Evolutionary conservation across 2,888 invertebrate genomes (phyloP), one percentile per base, ranked within the genome.

Genomic region (Penaeus monodon): DNA sequence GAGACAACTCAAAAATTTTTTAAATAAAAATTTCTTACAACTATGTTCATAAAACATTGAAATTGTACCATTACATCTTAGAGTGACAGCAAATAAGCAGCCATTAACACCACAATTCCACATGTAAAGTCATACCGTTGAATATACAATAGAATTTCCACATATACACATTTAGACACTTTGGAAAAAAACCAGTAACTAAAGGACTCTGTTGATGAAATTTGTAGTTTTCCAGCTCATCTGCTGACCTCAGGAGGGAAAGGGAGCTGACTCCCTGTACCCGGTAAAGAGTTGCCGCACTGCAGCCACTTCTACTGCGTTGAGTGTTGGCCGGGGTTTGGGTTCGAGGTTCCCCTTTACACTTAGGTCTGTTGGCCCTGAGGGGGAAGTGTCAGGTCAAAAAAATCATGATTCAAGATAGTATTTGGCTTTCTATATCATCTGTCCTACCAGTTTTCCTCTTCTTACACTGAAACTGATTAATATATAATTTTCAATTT

Each of bases 261-360:
- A 99, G 49, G 98, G 98, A 0, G 98, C 98, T 0, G 98, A 98
- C 93, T 99, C 98, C 92, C 98, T 95, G 93, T 98, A 98, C 82
- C 98, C 98, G 29, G 98, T 97, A 91, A 98, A 97, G 90, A 98
- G 95, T 92, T 98, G 98, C 91, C 97, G 94, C 17, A 98, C 98
- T 1, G 98, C 98, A 63, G 97, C 96, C 92, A 98, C 96, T 93
- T 98, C 98, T 78, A 96, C 96, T 44, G 96, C 95, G 91, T 96
- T 98, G 91, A 98, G 93, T 92, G 97, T 97, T 93, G 97, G 97
- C 86, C 92, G 92, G 1, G 87, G n/a, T n/a, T 65, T 22, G 89
- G 84, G 91, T 94, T 94, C 12, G 91, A 87, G 68, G 92, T 92
- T 90, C 92, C 92, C n/a, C 93, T 98, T 98, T 94, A 98, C 95